phyloP scores from a whole-genome alignment of 2,797 vertebrate species.

The Poecilia gillii region DNA sequence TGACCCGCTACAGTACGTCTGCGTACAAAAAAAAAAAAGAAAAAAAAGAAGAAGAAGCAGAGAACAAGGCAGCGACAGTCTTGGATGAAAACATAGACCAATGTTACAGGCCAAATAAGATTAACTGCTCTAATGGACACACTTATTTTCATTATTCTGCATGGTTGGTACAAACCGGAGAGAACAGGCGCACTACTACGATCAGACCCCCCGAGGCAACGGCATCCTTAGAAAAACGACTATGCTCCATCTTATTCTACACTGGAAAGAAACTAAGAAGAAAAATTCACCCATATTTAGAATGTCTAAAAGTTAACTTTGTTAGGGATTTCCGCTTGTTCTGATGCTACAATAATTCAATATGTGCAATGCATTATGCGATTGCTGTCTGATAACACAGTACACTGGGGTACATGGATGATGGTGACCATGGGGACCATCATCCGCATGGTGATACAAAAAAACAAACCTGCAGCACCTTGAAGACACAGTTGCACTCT shows the following conservation, averaged over 20 bases:
- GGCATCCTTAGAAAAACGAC: conserved; percentile 36
- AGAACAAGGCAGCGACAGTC: conserved; percentile 73
- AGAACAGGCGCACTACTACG: conserved; percentile 40
- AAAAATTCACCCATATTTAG: conserved; percentile 28
- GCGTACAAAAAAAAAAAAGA: conserved; percentile 51
- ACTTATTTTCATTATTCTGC: conserved; percentile 81
- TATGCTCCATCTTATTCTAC: conserved; percentile 38
- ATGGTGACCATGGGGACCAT: too few relatives aligned
- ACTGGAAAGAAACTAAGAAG: conserved; percentile 36
- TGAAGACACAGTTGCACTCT: neutral
- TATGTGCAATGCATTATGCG: neutral
- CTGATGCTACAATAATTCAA: conserved; percentile 1
- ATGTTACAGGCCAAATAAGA: conserved; percentile 74
- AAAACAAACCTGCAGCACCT: neutral
- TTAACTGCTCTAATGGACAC: conserved; percentile 78
- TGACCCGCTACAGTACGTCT: conserved; percentile 64
- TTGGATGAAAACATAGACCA: conserved; percentile 67
- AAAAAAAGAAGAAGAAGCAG: conserved; percentile 52
- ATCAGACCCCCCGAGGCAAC: conserved; percentile 32
- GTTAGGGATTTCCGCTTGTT: conserved; percentile 32
- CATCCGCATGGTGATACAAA: neutral
- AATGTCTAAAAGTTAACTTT: conserved; percentile 39
- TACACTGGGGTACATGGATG: neutral
- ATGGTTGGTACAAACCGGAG: conserved; percentile 53
- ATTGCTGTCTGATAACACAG: neutral